Base-by-base conservation (phyloP, 2,888 invertebrate species). In the Anticlea derivata region DNA sequence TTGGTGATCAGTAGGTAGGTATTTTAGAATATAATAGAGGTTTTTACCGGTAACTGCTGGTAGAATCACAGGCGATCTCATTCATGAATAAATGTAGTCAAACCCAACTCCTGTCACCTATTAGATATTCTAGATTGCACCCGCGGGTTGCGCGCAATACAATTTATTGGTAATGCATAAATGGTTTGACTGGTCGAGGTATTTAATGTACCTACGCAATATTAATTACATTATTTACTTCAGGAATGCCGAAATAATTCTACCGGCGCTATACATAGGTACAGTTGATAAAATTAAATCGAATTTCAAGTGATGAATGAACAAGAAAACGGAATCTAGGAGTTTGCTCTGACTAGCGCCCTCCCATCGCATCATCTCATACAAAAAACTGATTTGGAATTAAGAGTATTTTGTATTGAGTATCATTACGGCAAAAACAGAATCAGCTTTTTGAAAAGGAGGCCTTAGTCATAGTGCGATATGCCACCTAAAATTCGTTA, bases 71-170 rank as follows among this genome's bases (percentile, higher is more conserved):
- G 2, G 4, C 2, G 12, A 10, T 29, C 46, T 10, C 33, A 7
- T 34, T 41, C 29, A 39, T 5, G 22, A 3, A 7, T n/a, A 46
- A 41, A 26, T 12, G 5, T 6, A 5, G 24, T 10, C 12, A 1
- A 34, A 80, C 76, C 71, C 73, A 74, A 75, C 77, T 70, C 70
- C 70, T 74, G 80, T 78, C 66, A 64, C 70, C 75, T 73, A 74
- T 78, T 77, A 79, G 77, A 79, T 78, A 73, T 76, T 73, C 73
- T 73, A 75, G 78, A 81, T 81, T 79, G 75, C 65, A 58, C 68
- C 65, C 58, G 65, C 63, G 66, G 63, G 60, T 69, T 58, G 67
- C 65, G 64, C 57, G 60, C 67, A 61, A 63, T 47, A 24, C 37
- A 59, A 70, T 70, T 74, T 69, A 72, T 68, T 41, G 56, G 31